phyloP scores from a whole-genome alignment of 2,797 vertebrate genomes.

The Salarias fasciatus region DNA sequence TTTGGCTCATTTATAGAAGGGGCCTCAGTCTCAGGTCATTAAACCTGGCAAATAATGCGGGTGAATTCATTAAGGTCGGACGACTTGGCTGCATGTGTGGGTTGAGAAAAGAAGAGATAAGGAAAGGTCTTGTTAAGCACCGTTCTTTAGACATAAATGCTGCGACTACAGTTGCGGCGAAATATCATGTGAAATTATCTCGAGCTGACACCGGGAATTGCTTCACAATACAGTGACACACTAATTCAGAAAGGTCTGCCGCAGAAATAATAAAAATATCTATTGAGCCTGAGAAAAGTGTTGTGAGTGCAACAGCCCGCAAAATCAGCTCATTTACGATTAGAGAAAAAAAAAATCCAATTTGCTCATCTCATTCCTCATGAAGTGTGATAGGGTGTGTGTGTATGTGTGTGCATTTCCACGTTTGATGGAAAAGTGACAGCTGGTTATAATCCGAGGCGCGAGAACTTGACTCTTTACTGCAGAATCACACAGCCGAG shows the following conservation, averaged over 20 bases:
- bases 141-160: slow-evolving; percentile 42
- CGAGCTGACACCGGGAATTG: slow-evolving; percentile 27
- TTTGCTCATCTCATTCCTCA: slow-evolving; percentile 51
- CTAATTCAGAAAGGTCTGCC: slow-evolving; percentile 14
- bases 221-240: slow-evolving; percentile 11
- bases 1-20: slow-evolving; percentile 49
- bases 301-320: slow-evolving; percentile 37
- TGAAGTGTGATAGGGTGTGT: slow-evolving; percentile 52
- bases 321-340: slow-evolving; percentile 61
- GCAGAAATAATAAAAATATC: slow-evolving; percentile 40
- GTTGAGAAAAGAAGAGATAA: slow-evolving; percentile 59
- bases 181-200: slow-evolving; percentile 53
- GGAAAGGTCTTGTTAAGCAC: slow-evolving; percentile 60
- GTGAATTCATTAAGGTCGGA: slow-evolving; percentile 69
- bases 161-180: slow-evolving; percentile 43
- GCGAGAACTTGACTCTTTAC: slow-evolving; percentile 42
- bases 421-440: slow-evolving; percentile 61
- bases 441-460: slow-evolving; percentile 47
- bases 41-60: slow-evolving; percentile 70
- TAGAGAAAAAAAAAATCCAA: slow-evolving; percentile 49
- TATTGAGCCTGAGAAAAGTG: slow-evolving; percentile 40
- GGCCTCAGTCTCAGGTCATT: slow-evolving; percentile 69
- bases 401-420: slow-evolving; percentile 6
- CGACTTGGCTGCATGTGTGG: slow-evolving; percentile 56
- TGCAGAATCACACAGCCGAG: slow-evolving; percentile 55